These are phyloP conservation scores for Lapara coniferarum DNA, from an alignment of 2,888 invertebrate genomes.

Conservation along the genomic window DNA sequence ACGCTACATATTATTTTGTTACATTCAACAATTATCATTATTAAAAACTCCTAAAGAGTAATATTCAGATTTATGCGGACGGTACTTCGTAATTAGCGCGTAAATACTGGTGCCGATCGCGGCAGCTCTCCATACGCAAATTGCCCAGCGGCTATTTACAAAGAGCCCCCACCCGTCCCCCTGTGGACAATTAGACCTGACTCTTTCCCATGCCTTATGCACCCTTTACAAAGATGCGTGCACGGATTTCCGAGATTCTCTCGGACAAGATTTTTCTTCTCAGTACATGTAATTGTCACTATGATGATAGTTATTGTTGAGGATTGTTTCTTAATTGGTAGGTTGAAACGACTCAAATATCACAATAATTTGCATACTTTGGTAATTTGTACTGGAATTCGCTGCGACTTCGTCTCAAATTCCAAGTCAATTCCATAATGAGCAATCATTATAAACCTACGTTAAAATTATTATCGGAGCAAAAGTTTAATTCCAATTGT, in stretches of 20 bases:
- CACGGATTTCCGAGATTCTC: neutral
- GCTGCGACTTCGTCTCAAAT: neutral
- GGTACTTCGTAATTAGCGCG: slow-evolving; percentile 58
- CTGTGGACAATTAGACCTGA: slow-evolving; percentile 55
- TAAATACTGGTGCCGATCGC: slow-evolving; percentile 56
- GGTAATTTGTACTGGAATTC: neutral
- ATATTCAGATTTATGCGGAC: slow-evolving; percentile 36
- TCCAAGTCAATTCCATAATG: neutral
- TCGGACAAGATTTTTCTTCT: neutral
- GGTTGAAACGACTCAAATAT: neutral
- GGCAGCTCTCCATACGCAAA: slow-evolving; percentile 64
- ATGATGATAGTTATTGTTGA: neutral
- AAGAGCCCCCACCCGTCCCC: slow-evolving; percentile 44
- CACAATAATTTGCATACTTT: neutral
- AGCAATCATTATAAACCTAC: neutral
- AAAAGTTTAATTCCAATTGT: too few relatives aligned
- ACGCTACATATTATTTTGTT: too few relatives aligned
- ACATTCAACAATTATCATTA: too few relatives aligned
- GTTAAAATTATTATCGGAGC: too few relatives aligned
- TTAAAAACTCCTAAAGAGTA: neutral
- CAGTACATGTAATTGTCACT: neutral
- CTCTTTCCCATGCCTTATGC: slow-evolving; percentile 42
- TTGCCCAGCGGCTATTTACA: slow-evolving; percentile 74
- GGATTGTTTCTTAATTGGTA: too few relatives aligned
- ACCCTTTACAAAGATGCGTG: slow-evolving; percentile 17